Base-by-base conservation (phyloP, 2,888 invertebrate species). In the Tromatobia lineatoria region DNA sequence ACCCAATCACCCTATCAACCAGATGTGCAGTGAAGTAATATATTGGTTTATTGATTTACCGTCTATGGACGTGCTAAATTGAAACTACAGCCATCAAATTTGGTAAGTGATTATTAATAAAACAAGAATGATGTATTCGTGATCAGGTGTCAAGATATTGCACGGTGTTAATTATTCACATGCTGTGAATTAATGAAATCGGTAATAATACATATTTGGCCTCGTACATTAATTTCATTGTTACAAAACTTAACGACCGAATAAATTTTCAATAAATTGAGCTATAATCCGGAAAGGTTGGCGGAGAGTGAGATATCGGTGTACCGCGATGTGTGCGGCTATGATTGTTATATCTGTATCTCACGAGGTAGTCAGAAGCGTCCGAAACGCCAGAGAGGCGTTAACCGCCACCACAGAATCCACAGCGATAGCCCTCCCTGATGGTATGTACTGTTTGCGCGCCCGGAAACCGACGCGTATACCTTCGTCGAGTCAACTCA, bases 311-410 rank as follows among this genome's bases (percentile, higher is more conserved):
- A 75, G 64, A 52, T 38, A 66, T 73, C 59, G 29, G 57, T 71
- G 23, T 71, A 45, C 23, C 45, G 20, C 38, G 57, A 25, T 38
- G 57, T 23, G 54, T 57, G 70, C 34, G 20, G 2, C 2, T 23
- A 23, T 42, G 66, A 66, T 13, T 45, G 6, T 7, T 34, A 57
- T 73, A 25, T 45, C 23, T 23, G 54, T 59, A 45, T 57, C n/a
- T 23, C 38, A 10, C 57, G 71, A 57, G 7, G n/a, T 38, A 57
- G 38, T 71, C 54, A 18, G 57, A 47, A 47, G 54, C n/a, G 47
- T 18, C 66, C n/a, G 71, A 67, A 77, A 77, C 29, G 29, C 23
- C n/a, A 11, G 64, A 67, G 77, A 77, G 66, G 66, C 73, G 77
- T 77, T 25, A 67, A 77, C 50, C 71, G 50, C 57, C 57, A 59